Evolutionary conservation across 2,888 invertebrate genomes (phyloP).

Genomic region (Ichneumoninae sp.): DNA sequence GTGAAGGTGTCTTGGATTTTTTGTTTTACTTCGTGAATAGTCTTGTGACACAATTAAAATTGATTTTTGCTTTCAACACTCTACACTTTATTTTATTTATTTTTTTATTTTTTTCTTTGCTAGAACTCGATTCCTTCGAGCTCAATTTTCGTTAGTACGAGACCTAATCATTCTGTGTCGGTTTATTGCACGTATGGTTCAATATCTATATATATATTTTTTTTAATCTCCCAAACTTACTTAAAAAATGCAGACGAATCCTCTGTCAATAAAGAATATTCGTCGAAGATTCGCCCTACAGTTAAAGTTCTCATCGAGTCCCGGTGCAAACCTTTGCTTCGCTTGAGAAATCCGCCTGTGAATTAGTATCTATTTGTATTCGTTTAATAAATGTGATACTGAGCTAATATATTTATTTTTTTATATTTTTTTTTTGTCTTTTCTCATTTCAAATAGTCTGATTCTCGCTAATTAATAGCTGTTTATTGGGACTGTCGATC

Average conservation of each 20-base stretch:
- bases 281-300: conserved; percentile 26
- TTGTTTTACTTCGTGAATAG: conserved; percentile 38
- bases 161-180: conserved; percentile 49
- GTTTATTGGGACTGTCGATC: background rate
- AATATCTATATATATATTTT: conserved; percentile 47
- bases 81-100: background rate
- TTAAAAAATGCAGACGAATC: conserved; percentile 48
- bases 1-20: conserved; percentile 27
- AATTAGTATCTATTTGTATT: conserved; percentile 41
- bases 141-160: conserved; percentile 41
- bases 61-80: conserved; percentile 43
- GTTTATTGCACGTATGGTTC: conserved; percentile 68
- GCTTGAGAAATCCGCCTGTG: conserved; percentile 45
- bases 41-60: conserved; percentile 46
- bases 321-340: conserved; percentile 22
- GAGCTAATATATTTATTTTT: conserved; percentile 43
- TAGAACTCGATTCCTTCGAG: conserved; percentile 19
- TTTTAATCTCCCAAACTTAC: conserved; percentile 29
- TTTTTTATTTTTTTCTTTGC: background rate
- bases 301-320: conserved; percentile 35
- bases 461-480: conserved; percentile 21
- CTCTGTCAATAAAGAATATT: conserved; percentile 26
- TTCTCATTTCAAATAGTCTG: conserved; percentile 23
- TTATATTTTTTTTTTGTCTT: conserved; percentile 25
- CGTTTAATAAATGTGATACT: conserved; percentile 46